These are phyloP conservation scores for Euclidia mi DNA, from an alignment of 2,888 invertebrate species.

Conservation along the genomic window DNA sequence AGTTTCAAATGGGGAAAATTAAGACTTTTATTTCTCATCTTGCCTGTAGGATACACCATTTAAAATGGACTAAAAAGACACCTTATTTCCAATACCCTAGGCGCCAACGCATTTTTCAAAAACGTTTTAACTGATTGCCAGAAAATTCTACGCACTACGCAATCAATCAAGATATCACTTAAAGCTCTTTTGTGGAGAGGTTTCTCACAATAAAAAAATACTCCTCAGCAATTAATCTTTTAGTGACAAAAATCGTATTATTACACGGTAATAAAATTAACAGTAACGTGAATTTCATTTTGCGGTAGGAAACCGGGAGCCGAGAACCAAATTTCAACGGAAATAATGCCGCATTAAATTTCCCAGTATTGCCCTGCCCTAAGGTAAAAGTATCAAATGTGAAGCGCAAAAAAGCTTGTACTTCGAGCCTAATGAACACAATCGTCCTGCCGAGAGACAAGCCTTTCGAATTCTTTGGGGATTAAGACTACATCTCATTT, in stretches of 20 bases:
- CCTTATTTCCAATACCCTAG: no score
- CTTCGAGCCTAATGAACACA: conserved; percentile 44
- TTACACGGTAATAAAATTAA: not conserved
- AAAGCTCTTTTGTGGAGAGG: not conserved
- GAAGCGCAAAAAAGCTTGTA: conserved; percentile 48
- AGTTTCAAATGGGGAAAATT: no score
- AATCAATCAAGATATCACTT: not conserved
- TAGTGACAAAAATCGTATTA: not conserved
- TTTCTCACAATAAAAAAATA: not conserved
- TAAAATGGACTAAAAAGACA: no score
- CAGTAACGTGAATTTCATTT: conserved; percentile 3
- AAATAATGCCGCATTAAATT: not conserved
- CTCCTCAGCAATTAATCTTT: conserved; percentile 1
- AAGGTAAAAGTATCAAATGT: conserved; percentile 34
- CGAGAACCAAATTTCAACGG: conserved; percentile 1
- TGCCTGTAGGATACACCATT: no score
- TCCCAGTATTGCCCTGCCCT: conserved; percentile 20
- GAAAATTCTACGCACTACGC: not conserved
- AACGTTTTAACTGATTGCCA: not conserved
- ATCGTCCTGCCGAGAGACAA: conserved; percentile 36
- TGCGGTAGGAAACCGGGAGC: not conserved
- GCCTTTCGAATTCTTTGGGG: conserved; percentile 42
- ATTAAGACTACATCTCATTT: conserved; percentile 15
- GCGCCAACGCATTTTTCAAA: not conserved
- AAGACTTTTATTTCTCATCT: no score